These are phyloP conservation scores for Protomyctophum bolini DNA, from an alignment of 2,113 vertebrate genomes.

Conservation along the genomic window DNA sequence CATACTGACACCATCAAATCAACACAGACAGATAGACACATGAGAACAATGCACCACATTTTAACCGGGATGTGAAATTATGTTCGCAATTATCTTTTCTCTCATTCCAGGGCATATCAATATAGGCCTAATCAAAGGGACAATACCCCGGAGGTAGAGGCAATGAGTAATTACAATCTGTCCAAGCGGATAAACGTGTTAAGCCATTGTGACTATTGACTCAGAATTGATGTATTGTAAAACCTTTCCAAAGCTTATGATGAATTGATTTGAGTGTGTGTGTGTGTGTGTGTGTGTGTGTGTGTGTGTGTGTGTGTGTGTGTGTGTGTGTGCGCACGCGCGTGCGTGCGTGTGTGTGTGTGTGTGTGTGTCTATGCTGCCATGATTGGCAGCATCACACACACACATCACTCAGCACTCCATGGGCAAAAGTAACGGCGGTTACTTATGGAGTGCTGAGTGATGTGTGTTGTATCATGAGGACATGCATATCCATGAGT, in stretches of 20 bases:
- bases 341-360: conserved; percentile 4
- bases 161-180: conserved; percentile 34
- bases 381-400: no score
- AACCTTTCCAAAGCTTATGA: conserved; percentile 21
- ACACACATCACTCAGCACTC: no score
- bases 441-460: no score
- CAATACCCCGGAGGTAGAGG: conserved; percentile 19
- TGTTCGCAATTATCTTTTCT: conserved; percentile 30
- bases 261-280: conserved; percentile 7
- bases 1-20: conserved; percentile 22
- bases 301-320: conserved; percentile 1
- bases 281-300: conserved; percentile 4
- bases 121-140: conserved; percentile 34
- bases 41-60: not conserved
- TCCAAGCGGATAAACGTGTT: conserved; percentile 28
- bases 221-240: conserved; percentile 29
- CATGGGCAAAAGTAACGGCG: no score
- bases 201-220: conserved; percentile 34
- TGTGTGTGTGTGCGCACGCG: not conserved
- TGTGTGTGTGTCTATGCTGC: not conserved
- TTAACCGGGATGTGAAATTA: conserved; percentile 20
- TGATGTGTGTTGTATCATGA: no score
- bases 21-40: conserved; percentile 10
- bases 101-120: conserved; percentile 38
- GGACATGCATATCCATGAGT: no score